phyloP scores from a whole-genome alignment of 2,888 invertebrate genomes.

The Macaria liturata region DNA sequence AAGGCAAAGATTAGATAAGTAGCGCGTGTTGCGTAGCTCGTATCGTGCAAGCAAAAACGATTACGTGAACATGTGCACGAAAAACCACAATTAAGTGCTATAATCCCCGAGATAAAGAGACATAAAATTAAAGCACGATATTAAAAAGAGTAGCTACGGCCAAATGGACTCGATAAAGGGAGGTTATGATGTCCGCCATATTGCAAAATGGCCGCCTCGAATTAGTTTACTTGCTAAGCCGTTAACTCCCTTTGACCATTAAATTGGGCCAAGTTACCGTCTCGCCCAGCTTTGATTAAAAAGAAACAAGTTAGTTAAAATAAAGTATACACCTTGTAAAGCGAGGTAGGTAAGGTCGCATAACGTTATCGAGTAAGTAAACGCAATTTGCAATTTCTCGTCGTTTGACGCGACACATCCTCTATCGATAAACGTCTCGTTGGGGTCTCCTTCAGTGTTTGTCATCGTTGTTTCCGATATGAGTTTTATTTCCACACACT shows the following conservation, averaged over 20 bases:
- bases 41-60: slow-evolving; percentile 11
- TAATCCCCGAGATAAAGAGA: slow-evolving; percentile 68
- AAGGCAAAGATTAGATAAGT: slow-evolving; percentile 5
- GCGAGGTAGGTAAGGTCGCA: slow-evolving; percentile 28
- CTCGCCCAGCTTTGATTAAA: slow-evolving; percentile 41
- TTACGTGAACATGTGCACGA: slow-evolving; percentile 53
- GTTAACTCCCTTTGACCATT: slow-evolving; percentile 40
- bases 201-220: slow-evolving; percentile 63
- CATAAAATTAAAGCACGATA: slow-evolving; percentile 77
- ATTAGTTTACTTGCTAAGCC: slow-evolving; percentile 57
- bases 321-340: slow-evolving; percentile 17
- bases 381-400: slow-evolving; percentile 67
- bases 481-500: slow-evolving; percentile 39
- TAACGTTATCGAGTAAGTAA: slow-evolving; percentile 62
- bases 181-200: slow-evolving; percentile 67
- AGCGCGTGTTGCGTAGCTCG: slow-evolving; percentile 7
- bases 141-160: slow-evolving; percentile 74
- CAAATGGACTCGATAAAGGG: slow-evolving; percentile 74
- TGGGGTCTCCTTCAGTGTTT: slow-evolving; percentile 35
- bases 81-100: slow-evolving; percentile 66
- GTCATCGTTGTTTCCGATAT: slow-evolving; percentile 33
- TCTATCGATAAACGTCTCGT: slow-evolving; percentile 59
- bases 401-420: slow-evolving; percentile 57
- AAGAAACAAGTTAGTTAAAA: slow-evolving; percentile 26
- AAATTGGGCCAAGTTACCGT: slow-evolving; percentile 43